phyloP scores from a whole-genome alignment of 1,140 invertebrate genomes.

The Papilio xuthus region DNA sequence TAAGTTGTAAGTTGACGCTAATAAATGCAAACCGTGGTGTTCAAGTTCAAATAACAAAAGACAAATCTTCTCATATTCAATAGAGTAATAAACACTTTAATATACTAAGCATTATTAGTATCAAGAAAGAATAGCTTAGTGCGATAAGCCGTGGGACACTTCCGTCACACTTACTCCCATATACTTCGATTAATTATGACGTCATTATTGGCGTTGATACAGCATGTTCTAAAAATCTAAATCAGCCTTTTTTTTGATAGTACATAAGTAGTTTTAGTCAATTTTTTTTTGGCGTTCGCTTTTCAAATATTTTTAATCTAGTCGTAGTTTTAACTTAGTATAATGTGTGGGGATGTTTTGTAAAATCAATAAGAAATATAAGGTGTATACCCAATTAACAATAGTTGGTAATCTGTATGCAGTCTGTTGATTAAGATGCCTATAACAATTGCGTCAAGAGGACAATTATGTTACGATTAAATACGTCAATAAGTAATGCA shows the following conservation, averaged over 20 bases:
- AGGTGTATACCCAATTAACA: too few relatives aligned
- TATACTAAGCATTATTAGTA: slow-evolving; percentile 5
- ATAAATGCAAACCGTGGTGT: not conserved
- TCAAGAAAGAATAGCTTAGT: not conserved
- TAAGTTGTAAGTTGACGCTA: not conserved
- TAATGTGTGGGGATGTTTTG: too few relatives aligned
- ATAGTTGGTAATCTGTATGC: too few relatives aligned
- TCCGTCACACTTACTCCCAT: slow-evolving; percentile 40
- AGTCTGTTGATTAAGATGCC: too few relatives aligned
- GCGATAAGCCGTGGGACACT: slow-evolving; percentile 42
- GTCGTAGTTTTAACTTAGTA: too few relatives aligned
- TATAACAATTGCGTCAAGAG: too few relatives aligned
- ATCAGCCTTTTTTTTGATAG: not conserved
- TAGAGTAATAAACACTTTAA: not conserved
- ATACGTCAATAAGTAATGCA: not conserved
- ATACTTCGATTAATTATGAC: slow-evolving; percentile 45
- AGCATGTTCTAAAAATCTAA: slow-evolving; percentile 27
- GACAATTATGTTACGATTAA: too few relatives aligned
- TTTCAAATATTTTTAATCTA: too few relatives aligned
- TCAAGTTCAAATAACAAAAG: not conserved
- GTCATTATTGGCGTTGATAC: slow-evolving; percentile 46
- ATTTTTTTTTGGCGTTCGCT: not conserved
- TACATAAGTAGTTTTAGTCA: not conserved
- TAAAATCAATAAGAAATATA: too few relatives aligned
- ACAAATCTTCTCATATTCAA: not conserved